Conservation (phyloP, 1,140 invertebrate species). For the Pseudomyrmex cubaensis region DNA sequence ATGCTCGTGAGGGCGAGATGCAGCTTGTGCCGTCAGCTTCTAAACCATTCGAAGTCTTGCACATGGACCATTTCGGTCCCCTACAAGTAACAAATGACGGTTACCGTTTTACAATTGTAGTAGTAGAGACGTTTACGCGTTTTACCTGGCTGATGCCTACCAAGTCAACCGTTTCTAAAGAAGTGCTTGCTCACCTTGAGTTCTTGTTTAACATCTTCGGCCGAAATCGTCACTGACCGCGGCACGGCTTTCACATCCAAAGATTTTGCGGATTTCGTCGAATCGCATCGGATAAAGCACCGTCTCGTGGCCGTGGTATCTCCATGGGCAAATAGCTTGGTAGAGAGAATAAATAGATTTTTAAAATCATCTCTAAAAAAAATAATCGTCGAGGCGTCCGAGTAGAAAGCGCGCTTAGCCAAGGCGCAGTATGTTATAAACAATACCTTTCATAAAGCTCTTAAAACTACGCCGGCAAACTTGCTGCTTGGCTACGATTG, state of each 20-base stretch:
- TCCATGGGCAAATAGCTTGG: background rate
- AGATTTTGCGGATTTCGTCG: background rate
- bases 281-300: background rate
- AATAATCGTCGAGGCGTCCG: background rate
- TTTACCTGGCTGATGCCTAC: no score
- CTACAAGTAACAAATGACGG: no score
- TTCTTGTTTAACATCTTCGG: no score
- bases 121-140: no score
- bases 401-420: background rate
- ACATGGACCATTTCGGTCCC: no score
- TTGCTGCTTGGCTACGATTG: background rate
- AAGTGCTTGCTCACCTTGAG: no score
- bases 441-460: background rate
- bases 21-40: no score
- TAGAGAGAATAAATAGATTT: background rate
- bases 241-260: background rate
- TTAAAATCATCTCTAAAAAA: background rate
- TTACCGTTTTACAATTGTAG: no score
- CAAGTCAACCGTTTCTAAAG: no score
- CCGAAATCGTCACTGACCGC: background rate
- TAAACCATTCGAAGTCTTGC: no score
- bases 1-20: no score
- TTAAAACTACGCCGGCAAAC: background rate
- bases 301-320: background rate
- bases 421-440: background rate